Evolutionary conservation across 1,140 invertebrate species (phyloP).

Genomic region (Drosophila sturtevanti): DNA sequence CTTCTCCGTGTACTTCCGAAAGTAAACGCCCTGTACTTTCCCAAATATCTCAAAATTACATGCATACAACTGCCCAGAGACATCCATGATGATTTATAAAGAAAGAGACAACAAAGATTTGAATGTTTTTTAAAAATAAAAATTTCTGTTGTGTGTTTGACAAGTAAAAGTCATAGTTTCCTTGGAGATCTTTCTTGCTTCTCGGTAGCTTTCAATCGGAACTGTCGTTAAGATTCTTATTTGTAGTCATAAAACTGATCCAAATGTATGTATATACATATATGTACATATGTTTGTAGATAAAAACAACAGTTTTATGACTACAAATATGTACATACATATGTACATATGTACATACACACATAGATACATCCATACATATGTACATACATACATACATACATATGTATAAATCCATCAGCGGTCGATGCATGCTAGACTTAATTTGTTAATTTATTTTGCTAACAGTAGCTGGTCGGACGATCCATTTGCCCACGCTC

Average conservation of each 20-base stretch:
- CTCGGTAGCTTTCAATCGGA: too few relatives aligned
- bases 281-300: not conserved
- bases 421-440: slow-evolving; percentile 14
- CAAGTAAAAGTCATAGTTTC: too few relatives aligned
- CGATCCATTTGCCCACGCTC: slow-evolving; percentile 41
- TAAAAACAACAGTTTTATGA: too few relatives aligned
- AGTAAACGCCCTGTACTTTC: slow-evolving; percentile 84
- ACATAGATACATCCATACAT: not conserved
- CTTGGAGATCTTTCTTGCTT: too few relatives aligned
- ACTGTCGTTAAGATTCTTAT: not conserved
- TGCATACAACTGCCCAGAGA: slow-evolving; percentile 6
- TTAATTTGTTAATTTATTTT: slow-evolving; percentile 50
- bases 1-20: slow-evolving; percentile 85
- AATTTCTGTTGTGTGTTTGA: too few relatives aligned
- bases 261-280: not conserved
- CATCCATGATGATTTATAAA: not conserved
- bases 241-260: not conserved
- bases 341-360: not conserved
- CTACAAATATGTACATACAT: too few relatives aligned
- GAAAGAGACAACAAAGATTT: too few relatives aligned
- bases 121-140: too few relatives aligned
- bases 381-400: not conserved
- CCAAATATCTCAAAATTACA: slow-evolving; percentile 84
- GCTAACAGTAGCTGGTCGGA: slow-evolving; percentile 33
- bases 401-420: slow-evolving; percentile 16